Evolutionary conservation across 2,888 invertebrate genomes (phyloP).

Genomic region (Melinaea marsaeus): DNA sequence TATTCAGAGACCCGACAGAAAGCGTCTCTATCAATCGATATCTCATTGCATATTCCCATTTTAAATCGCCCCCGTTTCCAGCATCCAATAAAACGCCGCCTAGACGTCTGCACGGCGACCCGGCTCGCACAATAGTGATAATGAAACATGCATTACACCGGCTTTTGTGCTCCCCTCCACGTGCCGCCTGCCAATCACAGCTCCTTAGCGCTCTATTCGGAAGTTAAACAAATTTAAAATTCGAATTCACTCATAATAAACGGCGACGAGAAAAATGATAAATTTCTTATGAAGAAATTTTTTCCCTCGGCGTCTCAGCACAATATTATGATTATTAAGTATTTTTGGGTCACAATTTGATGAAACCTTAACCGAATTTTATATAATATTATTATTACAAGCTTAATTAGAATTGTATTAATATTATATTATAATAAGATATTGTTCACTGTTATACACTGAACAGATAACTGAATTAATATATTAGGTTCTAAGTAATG

Average conservation of each 20-base stretch:
- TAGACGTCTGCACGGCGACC: slow-evolving; percentile 53
- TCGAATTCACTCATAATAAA: slow-evolving; percentile 34
- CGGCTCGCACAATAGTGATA: slow-evolving; percentile 42
- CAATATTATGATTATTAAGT: too few species aligned
- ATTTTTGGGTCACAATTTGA: too few species aligned
- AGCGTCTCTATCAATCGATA: slow-evolving; percentile 48
- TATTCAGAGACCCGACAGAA: slow-evolving; percentile 37
- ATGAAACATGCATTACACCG: slow-evolving; percentile 45
- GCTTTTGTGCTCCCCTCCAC: slow-evolving; percentile 37
- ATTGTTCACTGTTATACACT: too few species aligned
- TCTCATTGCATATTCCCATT: slow-evolving; percentile 62
- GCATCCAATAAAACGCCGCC: slow-evolving; percentile 44
- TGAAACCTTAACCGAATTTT: too few species aligned
- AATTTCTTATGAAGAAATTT: slow-evolving; percentile 10
- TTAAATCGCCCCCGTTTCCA: slow-evolving; percentile 48
- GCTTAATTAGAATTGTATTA: too few species aligned
- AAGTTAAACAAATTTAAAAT: slow-evolving; percentile 54
- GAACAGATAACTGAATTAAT: too few species aligned
- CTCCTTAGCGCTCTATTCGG: slow-evolving; percentile 41
- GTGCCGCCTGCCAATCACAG: slow-evolving; percentile 48
- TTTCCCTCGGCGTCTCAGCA: not conserved
- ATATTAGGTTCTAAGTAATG: not conserved
- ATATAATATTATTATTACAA: too few species aligned
- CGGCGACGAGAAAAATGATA: slow-evolving; percentile 14
- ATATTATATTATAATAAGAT: too few species aligned